Evolutionary conservation across 2,888 invertebrate genomes (phyloP), one percentile per base, ranked within the genome.

Genomic region (Fragum sueziense): DNA sequence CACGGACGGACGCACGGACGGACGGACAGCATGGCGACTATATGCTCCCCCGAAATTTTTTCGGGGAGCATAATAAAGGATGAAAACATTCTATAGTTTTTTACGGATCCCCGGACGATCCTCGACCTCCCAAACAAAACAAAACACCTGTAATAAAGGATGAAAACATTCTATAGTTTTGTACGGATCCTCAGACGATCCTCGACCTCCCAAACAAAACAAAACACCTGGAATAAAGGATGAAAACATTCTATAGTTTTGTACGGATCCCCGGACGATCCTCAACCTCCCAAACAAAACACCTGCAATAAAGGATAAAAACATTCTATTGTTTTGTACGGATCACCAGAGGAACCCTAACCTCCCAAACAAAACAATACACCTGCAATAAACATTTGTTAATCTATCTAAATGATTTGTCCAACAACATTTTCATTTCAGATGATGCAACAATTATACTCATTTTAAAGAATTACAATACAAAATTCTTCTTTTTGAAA

Each of bases 321-420:
- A 57, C 93, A 93, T 82, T 94, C 94, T 37, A 92, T 92, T 52
- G 90, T 90, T 69, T 93, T 91, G 88, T 94, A 94, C 1, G 94
- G 94, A 79, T 94, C 94, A 2, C 94, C 94, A 9, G 92, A 90
- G 0, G 93, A 92, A 33, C 94, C 94, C 72, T 94, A 89, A 14
- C 94, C 94, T 22, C 94, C 94, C 27, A 94, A 94, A 89, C 94
- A 94, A 86, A 94, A 94, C 31, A 94, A 88, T n/a, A 94, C 93
- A 77, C 93, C 93, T 92, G 85, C 1, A 82, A 86, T 52, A 54
- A 7, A n/a, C n/a, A n/a, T n/a, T n/a, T n/a, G n/a, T n/a, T n/a
- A n/a, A n/a, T n/a, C n/a, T n/a, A n/a, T n/a, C n/a, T n/a, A n/a
- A n/a, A n/a, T n/a, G n/a, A n/a, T n/a, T n/a, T n/a, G n/a, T n/a